Conservation (phyloP, 1,140 invertebrate genomes). For the Diorhabda elongata region DNA sequence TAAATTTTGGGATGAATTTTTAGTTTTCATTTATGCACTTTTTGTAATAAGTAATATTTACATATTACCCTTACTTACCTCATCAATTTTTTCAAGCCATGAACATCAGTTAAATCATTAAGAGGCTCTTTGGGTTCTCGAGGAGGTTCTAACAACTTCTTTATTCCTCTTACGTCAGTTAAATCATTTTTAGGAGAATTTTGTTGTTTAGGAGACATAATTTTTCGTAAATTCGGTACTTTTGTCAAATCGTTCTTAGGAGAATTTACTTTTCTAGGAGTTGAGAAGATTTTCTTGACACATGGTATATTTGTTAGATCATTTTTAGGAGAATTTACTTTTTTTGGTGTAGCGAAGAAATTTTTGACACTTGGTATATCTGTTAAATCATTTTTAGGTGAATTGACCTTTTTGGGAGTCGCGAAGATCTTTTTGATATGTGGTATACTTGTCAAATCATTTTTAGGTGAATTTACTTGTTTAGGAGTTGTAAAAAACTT, state of each 20-base stretch:
- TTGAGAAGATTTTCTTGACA: slow-evolving; percentile 42
- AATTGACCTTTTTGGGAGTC: slow-evolving; percentile 24
- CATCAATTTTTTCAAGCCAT: slow-evolving; percentile 44
- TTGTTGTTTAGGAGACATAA: slow-evolving; percentile 30
- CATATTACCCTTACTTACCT: slow-evolving; percentile 4
- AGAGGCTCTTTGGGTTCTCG: slow-evolving; percentile 37
- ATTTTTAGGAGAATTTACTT: slow-evolving; percentile 44
- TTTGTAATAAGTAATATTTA: no score
- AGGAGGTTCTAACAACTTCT: slow-evolving; percentile 35
- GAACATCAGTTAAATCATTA: slow-evolving; percentile 48
- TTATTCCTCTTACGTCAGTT: slow-evolving; percentile 44
- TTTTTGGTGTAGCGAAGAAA: slow-evolving; percentile 34
- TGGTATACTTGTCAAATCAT: slow-evolving; percentile 42
- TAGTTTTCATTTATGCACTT: no score
- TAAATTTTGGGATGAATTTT: no score
- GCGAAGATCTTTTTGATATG: slow-evolving; percentile 11
- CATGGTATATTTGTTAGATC: slow-evolving; percentile 47
- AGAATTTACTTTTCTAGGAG: slow-evolving; percentile 39
- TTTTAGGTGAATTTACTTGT: slow-evolving; percentile 33
- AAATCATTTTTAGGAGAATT: slow-evolving; percentile 49
- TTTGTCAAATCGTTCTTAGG: slow-evolving; percentile 43
- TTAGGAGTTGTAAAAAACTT: slow-evolving; percentile 43
- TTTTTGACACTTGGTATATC: slow-evolving; percentile 42
- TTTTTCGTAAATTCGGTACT: slow-evolving; percentile 41
- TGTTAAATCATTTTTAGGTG: slow-evolving; percentile 44